phyloP scores from a whole-genome alignment of 2,888 invertebrate genomes.

The Erynnis tages region DNA sequence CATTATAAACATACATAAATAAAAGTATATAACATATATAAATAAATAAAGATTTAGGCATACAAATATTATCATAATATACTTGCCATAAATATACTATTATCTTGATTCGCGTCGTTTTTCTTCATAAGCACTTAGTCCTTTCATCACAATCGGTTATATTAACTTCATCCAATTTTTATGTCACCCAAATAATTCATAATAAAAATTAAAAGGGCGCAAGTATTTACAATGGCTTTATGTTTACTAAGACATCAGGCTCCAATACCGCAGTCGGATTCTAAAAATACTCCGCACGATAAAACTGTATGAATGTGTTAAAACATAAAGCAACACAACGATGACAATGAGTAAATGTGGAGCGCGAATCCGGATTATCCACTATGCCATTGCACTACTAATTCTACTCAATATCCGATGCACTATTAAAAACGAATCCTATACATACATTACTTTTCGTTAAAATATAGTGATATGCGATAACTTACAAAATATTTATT shows the following conservation, averaged over 20 bases:
- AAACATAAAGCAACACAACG: constrained; percentile 65
- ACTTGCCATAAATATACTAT: constrained; percentile 69
- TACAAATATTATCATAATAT: background rate
- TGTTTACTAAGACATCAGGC: constrained; percentile 70
- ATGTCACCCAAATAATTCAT: constrained; percentile 41
- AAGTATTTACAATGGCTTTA: constrained; percentile 47
- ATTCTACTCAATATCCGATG: constrained; percentile 19
- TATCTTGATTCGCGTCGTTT: constrained; percentile 45
- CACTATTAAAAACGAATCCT: constrained; percentile 4
- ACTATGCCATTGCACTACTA: constrained; percentile 41
- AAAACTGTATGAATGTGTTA: constrained; percentile 73
- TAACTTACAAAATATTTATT: constrained; percentile 22
- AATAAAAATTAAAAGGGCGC: constrained; percentile 39
- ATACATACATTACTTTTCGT: constrained; percentile 5
- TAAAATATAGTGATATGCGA: constrained; percentile 4
- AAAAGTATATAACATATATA: too few species aligned
- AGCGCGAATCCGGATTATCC: constrained; percentile 64
- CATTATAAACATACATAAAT: too few species aligned
- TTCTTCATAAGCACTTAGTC: constrained; percentile 55
- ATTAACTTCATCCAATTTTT: constrained; percentile 38
- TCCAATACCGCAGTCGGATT: constrained; percentile 63
- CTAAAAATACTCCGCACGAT: constrained; percentile 78
- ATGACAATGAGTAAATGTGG: constrained; percentile 65
- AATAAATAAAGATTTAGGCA: background rate
- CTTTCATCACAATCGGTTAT: constrained; percentile 45